Base-by-base conservation (phyloP, 2,797 vertebrate genomes). In the Siniperca undulata region DNA sequence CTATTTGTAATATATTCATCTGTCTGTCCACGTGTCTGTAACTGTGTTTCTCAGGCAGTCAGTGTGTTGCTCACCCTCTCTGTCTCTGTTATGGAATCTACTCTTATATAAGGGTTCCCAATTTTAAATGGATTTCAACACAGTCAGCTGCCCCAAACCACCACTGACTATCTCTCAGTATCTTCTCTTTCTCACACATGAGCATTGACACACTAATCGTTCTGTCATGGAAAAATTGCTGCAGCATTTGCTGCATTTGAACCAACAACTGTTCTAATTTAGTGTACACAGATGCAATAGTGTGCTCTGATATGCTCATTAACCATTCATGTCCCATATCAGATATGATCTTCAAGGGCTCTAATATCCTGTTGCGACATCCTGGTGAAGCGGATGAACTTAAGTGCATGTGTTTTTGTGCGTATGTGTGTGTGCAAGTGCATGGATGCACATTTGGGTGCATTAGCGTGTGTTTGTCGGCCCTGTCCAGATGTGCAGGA, bases 401-500 rank as follows among this genome's bases (percentile, higher is more conserved):
- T 48, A 0, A 9, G 77, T 70, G 64, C 73, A 22, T 44, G 69
- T 65, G 46, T 77, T 65, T 68, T 27, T 74, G 36, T 70, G 55
- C 4, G 10, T 72, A 7, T 48, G 19, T 60, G 1, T 55, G 22
- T 65, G 73, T 44, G 71, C 50, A 27, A 22, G 52, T 62, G 67
- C 5, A 6, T 67, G 50, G 56, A 83, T 46, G 69, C 74, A 86
- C 70, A 80, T 89, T 87, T 87, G 72, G 78, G 65, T 78, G 75
- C 77, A 82, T 86, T 76, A 77, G 71, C 44, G 73, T 66, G 77
- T 87, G 86, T 91, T 88, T 90, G 77, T 89, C 69, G 36, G 27
- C 77, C 38, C 60, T 13, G 87, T 91, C 93, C 93, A 94, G 93
- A 94, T 94, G 93, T 93, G 88, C 92, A 91, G 93, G 88, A 92